A percentile compares a stretch with the other conserved stretches of the same genome.
Conservation (phyloP, 2,888 invertebrate genomes). For the Meloe dianella region DNA sequence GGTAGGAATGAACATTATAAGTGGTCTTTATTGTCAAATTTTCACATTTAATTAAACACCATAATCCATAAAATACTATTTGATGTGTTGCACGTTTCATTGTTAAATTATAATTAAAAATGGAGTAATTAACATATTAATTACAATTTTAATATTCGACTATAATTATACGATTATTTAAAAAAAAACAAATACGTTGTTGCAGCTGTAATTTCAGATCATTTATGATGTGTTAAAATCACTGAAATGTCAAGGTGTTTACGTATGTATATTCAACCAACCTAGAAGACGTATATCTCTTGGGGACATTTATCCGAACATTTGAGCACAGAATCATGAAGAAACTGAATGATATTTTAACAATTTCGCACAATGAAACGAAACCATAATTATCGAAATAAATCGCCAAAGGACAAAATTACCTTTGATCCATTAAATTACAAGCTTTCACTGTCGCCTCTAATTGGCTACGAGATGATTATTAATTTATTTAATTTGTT, state of each 20-base stretch:
- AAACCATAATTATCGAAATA: neutral
- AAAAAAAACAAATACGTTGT: neutral
- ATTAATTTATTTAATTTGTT: too few relatives aligned
- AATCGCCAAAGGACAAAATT: too few relatives aligned
- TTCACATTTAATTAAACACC: neutral
- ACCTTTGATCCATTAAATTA: too few relatives aligned
- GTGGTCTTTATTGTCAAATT: too few relatives aligned
- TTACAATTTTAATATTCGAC: neutral
- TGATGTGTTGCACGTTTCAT: too few relatives aligned
- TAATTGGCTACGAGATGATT: neutral
- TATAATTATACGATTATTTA: neutral
- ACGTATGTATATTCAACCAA: neutral
- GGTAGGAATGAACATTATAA: too few relatives aligned
- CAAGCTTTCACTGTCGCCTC: too few relatives aligned
- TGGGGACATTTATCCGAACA: neutral
- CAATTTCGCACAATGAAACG: too few relatives aligned
- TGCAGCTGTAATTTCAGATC: neutral
- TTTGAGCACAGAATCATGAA: neutral
- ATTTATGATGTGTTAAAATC: neutral
- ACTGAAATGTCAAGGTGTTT: neutral
- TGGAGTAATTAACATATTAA: conserved; percentile 2
- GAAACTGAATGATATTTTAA: too few relatives aligned
- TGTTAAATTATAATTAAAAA: conserved; percentile 1
- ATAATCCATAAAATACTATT: too few relatives aligned
- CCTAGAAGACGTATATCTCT: neutral